A percentile compares a stretch with the other conserved stretches of the same genome.
Conservation (phyloP, 2,888 invertebrate genomes). For the Lithophane semibrunnea region DNA sequence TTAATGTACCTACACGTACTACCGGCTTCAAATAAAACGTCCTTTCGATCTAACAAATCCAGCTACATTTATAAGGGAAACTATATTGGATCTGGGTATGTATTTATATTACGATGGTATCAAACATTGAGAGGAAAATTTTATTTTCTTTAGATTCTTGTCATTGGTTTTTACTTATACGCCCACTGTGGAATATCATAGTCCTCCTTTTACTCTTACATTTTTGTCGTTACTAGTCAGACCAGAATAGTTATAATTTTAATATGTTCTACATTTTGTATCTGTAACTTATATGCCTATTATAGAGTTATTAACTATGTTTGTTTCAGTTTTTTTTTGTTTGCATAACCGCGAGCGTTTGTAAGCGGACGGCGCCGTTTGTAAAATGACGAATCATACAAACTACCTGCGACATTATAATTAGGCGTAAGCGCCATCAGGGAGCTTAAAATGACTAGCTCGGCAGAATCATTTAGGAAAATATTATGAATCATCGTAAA, state of each 20-base stretch:
- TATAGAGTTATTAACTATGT: background rate
- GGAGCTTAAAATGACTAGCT: too few species aligned
- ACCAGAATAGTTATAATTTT: background rate
- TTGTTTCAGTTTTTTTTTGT: background rate
- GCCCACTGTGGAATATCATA: too few species aligned
- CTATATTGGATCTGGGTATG: background rate
- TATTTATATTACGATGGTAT: background rate
- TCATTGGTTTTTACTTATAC: conserved; percentile 3
- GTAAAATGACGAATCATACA: too few species aligned
- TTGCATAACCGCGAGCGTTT: background rate
- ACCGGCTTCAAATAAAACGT: conserved; percentile 49
- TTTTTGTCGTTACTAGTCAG: background rate
- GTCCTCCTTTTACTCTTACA: background rate
- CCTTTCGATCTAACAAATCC: conserved; percentile 36
- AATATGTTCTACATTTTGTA: background rate
- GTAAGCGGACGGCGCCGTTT: too few species aligned
- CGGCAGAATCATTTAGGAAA: too few species aligned
- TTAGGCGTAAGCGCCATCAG: background rate
- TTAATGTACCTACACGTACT: conserved; percentile 54
- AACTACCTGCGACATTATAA: too few species aligned
- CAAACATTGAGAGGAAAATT: background rate
- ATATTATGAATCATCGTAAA: too few species aligned
- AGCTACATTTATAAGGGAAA: conserved; percentile 44
- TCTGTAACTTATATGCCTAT: background rate
- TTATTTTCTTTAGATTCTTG: background rate